Evolutionary conservation across 2,113 vertebrate genomes (phyloP).

Genomic region (Galeopterus variegatus): DNA sequence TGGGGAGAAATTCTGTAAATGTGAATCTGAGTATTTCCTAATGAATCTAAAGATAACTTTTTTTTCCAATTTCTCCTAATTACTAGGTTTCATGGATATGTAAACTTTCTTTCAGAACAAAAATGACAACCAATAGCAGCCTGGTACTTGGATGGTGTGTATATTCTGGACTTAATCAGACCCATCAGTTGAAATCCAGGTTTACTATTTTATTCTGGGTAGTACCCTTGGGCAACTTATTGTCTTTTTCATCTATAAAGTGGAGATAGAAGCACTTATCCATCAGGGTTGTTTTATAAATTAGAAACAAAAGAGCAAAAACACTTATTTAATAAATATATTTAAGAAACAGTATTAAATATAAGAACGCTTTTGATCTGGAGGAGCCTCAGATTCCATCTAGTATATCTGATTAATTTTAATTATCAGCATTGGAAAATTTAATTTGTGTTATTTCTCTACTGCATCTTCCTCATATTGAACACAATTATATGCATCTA

Average conservation of each 20-base stretch:
- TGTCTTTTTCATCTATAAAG: neutral
- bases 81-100: neutral
- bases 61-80: neutral
- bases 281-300: neutral
- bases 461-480: neutral
- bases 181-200: neutral
- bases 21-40: neutral
- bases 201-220: neutral
- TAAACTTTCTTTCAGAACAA: neutral
- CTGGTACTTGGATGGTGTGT: neutral
- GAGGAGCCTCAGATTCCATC: neutral
- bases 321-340: neutral
- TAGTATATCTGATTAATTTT: neutral
- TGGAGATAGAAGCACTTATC: neutral
- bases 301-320: neutral
- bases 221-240: neutral
- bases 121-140: neutral
- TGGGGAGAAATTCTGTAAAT: neutral
- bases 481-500: neutral
- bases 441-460: constrained; percentile 8
- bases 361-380: neutral
- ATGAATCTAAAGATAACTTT: neutral
- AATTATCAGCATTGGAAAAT: neutral
- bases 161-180: neutral
- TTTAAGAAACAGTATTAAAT: neutral